Base-by-base conservation (phyloP, 1,140 invertebrate genomes). In the Trichonephila inaurata region DNA sequence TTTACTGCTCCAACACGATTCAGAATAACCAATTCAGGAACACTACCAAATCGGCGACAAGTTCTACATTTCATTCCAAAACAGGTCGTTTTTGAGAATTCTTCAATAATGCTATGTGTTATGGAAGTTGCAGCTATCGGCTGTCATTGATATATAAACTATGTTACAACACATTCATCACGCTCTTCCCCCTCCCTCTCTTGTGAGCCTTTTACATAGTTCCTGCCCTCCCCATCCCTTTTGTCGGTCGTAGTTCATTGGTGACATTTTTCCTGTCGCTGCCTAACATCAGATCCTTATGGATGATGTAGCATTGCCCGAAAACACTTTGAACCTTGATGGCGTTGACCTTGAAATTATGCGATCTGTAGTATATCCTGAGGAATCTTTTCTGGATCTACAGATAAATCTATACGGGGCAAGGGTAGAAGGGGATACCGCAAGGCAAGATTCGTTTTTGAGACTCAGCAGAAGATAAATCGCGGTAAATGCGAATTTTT, bases 331-430 rank as follows among this genome's bases (percentile, higher is more conserved):
- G 66, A 66, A 83, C 90, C 28, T 90, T 60, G 10, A 77, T 83
- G 90, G 90, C 90, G 60, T 91, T 91, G 90, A 91, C 90, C 90
- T 91, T 91, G 90, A 85, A 90, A 90, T 90, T 90, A 69, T 90
- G 40, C 51, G 64, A 61, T 90, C n/a, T 60, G 69, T 81, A 14
- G 28, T 18, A 33, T 72, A 51, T 87, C 28, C 33, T 28, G 21
- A 60, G 51, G 44, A 86, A 86, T 60, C 51, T 60, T 60, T 60
- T 60, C n/a, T 62, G 28, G 24, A 90, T 61, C 69, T 60, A 44
- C 69, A 61, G 89, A 51, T 77, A 81, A 89, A 58, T 72, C 72
- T 44, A 90, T 44, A 60, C 21, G 62, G 14, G 24, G 60, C 10
- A 51, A 51, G 51, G 51, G 51, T 51, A 51, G 51, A 87, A 62